Conservation (phyloP, 2,888 invertebrate genomes). For the Epinotia ramella region DNA sequence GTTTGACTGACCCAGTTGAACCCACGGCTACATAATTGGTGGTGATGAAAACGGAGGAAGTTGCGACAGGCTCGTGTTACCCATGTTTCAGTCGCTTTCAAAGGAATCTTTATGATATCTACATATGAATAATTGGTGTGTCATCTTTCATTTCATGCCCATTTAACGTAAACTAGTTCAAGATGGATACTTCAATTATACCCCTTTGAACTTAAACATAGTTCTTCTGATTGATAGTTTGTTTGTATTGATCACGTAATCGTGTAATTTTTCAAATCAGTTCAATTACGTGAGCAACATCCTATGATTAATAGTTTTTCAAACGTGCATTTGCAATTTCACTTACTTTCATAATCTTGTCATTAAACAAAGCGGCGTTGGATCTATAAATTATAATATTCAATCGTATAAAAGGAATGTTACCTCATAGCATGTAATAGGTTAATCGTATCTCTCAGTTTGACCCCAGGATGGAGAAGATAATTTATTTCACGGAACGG, state of each 20-base stretch:
- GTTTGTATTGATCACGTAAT: slow-evolving; percentile 28
- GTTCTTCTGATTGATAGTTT: slow-evolving; percentile 15
- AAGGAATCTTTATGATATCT: slow-evolving; percentile 27
- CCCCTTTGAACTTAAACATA: slow-evolving; percentile 1
- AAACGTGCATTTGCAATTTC: slow-evolving; percentile 48
- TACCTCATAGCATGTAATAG: slow-evolving; percentile 59
- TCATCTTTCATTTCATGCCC: slow-evolving; percentile 31
- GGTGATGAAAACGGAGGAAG: slow-evolving; percentile 68
- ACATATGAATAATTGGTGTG: slow-evolving; percentile 20
- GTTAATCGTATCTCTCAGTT: slow-evolving; percentile 69
- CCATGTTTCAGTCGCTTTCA: slow-evolving; percentile 38
- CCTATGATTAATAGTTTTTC: slow-evolving; percentile 39
- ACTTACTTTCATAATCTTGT: slow-evolving; percentile 47
- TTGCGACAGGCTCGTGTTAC: slow-evolving; percentile 54
- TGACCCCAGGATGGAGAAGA: slow-evolving; percentile 62
- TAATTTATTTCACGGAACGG: slow-evolving; percentile 66
- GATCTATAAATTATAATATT: slow-evolving; percentile 56
- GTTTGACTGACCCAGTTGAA: slow-evolving; percentile 65
- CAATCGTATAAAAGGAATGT: slow-evolving; percentile 53
- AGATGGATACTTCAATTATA: slow-evolving; percentile 17
- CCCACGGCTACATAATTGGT: slow-evolving; percentile 66
- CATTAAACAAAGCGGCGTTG: slow-evolving; percentile 45
- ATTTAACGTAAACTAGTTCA: slow-evolving; percentile 26
- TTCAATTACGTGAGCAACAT: slow-evolving; percentile 39
- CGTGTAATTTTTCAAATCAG: slow-evolving; percentile 34